phyloP scores from a whole-genome alignment of 2,113 vertebrate genomes.

The Gavialis gangeticus region DNA sequence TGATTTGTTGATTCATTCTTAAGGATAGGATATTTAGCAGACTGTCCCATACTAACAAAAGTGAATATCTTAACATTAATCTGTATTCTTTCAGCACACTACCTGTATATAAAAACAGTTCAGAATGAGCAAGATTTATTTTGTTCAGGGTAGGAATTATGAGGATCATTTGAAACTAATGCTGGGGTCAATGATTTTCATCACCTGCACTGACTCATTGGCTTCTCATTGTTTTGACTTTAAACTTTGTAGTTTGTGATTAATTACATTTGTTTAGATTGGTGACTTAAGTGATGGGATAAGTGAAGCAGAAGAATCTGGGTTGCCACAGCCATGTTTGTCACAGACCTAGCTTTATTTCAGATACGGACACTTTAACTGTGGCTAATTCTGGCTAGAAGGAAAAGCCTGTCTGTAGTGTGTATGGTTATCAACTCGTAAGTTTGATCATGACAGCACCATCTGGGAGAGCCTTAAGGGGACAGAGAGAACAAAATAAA shows the following conservation, averaged over 20 bases:
- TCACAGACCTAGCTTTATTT: neutral
- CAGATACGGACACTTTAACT: neutral
- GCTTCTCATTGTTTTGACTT: neutral
- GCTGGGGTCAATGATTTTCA: neutral
- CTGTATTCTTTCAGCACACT: too few relatives aligned
- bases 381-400: neutral
- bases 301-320: neutral
- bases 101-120: too few relatives aligned
- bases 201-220: neutral
- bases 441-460: neutral
- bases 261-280: neutral
- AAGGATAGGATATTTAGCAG: too few relatives aligned
- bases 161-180: too few relatives aligned
- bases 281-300: neutral
- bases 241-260: neutral
- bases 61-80: too few relatives aligned
- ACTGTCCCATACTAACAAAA: too few relatives aligned
- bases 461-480: neutral
- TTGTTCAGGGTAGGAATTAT: too few relatives aligned
- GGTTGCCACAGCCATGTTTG: neutral
- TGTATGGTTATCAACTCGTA: neutral
- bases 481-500: constrained; percentile 1
- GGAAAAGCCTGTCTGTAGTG: neutral
- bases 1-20: too few relatives aligned
- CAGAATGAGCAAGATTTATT: too few relatives aligned